These are phyloP conservation scores for Stichodactyla helianthus DNA, from an alignment of 64 coral and sea anemone genomes.

Conservation along the genomic window DNA sequence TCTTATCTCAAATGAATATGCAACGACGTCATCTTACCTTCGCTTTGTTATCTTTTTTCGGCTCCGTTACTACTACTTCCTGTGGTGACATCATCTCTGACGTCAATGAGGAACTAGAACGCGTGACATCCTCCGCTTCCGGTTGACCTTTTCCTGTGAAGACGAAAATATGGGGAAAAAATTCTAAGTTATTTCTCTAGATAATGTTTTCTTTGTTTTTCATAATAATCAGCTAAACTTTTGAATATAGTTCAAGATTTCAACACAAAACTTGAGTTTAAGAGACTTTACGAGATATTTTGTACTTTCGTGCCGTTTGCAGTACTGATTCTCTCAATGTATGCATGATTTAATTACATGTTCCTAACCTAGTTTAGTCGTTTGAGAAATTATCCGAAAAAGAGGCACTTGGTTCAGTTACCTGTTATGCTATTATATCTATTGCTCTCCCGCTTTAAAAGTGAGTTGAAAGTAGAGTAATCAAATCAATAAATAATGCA, in stretches of 20 bases:
- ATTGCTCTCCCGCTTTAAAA: no score
- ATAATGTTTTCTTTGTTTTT: background rate
- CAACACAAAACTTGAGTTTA: no score
- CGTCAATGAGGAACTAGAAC: background rate
- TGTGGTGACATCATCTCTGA: background rate
- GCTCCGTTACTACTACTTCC: background rate
- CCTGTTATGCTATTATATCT: no score
- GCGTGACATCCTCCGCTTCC: background rate
- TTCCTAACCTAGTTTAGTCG: no score
- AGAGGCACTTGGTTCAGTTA: no score
- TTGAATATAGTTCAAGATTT: background rate
- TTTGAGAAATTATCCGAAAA: no score
- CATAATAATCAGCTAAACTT: background rate
- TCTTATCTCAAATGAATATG: background rate
- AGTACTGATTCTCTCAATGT: no score
- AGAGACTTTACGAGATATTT: no score
- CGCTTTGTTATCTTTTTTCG: background rate
- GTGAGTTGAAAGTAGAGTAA: no score
- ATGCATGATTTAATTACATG: no score
- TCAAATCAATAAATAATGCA: no score
- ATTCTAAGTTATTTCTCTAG: background rate
- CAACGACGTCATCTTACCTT: constrained; percentile 6
- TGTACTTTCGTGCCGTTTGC: no score
- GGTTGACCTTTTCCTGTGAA: background rate
- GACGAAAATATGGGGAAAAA: background rate